Percentiles rank a stretch among this genome's conserved stretches.
Conservation (phyloP, 2,113 vertebrate species). For the Anarhynchus alexandrinus region DNA sequence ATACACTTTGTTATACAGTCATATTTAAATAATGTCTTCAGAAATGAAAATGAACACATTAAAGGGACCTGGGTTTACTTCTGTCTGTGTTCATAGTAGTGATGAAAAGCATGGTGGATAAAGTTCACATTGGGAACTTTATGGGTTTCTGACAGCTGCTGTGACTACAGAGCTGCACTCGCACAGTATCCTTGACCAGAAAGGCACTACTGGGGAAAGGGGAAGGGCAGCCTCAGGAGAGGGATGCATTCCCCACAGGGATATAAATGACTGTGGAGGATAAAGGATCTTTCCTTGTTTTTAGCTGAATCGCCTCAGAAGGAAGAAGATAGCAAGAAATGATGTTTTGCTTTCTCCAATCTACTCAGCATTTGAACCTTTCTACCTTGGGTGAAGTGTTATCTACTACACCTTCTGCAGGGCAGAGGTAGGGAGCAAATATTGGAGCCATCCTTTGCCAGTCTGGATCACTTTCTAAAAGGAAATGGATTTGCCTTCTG, state of each 20-base stretch:
- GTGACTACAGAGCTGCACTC: not conserved
- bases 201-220: not conserved
- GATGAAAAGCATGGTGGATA: not conserved
- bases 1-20: not conserved
- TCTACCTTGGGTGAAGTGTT: not conserved
- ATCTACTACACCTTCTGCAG: not conserved
- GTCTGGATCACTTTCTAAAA: not conserved
- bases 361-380: not conserved
- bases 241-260: not conserved
- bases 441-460: not conserved
- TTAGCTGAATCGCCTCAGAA: not conserved
- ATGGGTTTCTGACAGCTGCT: not conserved
- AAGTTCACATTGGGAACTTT: not conserved
- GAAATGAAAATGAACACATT: not conserved
- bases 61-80: not conserved
- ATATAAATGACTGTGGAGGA: not conserved
- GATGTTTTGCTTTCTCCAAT: not conserved
- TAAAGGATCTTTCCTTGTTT: not conserved
- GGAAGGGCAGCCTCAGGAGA: not conserved
- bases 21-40: not conserved
- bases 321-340: not conserved
- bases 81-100: not conserved
- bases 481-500: not conserved
- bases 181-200: not conserved
- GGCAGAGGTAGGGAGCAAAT: not conserved